Evolutionary conservation across 2,113 vertebrate genomes (phyloP).

Genomic region (Lepisosteus osseus): DNA sequence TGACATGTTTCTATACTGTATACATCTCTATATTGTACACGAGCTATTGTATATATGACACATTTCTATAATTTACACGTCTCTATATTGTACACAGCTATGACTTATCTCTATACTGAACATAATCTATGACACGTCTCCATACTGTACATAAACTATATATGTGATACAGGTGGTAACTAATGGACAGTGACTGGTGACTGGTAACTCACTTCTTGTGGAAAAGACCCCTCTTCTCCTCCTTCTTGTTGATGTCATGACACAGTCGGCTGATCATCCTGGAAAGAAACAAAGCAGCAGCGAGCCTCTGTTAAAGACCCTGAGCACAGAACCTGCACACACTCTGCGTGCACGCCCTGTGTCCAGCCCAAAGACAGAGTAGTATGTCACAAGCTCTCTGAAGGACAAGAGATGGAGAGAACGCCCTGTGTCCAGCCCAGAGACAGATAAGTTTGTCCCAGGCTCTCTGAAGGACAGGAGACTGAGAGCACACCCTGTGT

Average conservation of each 20-base stretch:
- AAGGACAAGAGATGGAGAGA: no score
- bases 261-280: slow-evolving; percentile 84
- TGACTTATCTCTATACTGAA: no score
- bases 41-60: background rate
- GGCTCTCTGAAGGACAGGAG: no score
- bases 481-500: no score
- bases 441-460: no score
- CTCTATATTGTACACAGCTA: background rate
- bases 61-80: background rate
- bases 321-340: background rate
- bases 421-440: no score
- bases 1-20: background rate
- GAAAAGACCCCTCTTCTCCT: slow-evolving; percentile 74
- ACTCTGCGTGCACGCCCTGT: no score
- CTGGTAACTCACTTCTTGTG: slow-evolving; percentile 60
- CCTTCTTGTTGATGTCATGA: slow-evolving; percentile 82
- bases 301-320: no score
- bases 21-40: background rate
- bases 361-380: no score
- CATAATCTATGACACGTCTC: background rate
- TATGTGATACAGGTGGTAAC: background rate
- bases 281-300: slow-evolving; percentile 21
- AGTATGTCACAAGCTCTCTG: no score
- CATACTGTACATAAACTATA: background rate
- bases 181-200: background rate